Evolutionary conservation across 2,797 vertebrate species (phyloP).

Genomic region (Anas capensis): DNA sequence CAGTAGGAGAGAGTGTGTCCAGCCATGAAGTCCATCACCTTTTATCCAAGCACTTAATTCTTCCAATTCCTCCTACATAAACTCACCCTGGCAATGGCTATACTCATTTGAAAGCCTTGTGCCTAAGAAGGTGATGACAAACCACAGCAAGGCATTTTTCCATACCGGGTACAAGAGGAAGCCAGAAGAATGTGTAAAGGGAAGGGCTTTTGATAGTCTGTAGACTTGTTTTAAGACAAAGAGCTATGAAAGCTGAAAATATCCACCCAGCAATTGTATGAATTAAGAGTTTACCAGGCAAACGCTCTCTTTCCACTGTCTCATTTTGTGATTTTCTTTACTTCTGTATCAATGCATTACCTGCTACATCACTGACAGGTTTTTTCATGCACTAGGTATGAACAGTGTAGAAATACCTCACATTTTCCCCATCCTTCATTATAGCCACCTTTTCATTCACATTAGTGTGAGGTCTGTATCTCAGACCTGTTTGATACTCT

Average conservation of each 20-base stretch:
- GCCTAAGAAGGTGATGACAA: not conserved
- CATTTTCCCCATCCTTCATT: not conserved
- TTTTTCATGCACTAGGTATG: not conserved
- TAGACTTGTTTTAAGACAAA: not conserved
- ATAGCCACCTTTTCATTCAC: no score
- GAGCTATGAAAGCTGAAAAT: not conserved
- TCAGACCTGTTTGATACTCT: not conserved
- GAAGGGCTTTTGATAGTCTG: not conserved
- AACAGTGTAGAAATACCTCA: not conserved
- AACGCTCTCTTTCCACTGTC: fast-evolving
- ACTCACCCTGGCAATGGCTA: not conserved
- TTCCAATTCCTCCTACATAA: not conserved
- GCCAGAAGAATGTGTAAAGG: not conserved
- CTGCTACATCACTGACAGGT: not conserved
- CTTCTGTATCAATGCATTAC: not conserved
- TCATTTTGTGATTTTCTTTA: not conserved
- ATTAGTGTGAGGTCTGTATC: no score
- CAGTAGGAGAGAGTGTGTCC: not conserved
- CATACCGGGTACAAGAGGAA: not conserved
- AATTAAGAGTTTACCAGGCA: not conserved
- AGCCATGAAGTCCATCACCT: not conserved
- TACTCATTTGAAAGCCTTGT: not conserved
- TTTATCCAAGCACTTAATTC: not conserved
- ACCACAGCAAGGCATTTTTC: not conserved
- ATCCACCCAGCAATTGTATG: not conserved